Evolutionary conservation across 2,888 invertebrate genomes (phyloP).

Genomic region (Perizoma affinitatum): DNA sequence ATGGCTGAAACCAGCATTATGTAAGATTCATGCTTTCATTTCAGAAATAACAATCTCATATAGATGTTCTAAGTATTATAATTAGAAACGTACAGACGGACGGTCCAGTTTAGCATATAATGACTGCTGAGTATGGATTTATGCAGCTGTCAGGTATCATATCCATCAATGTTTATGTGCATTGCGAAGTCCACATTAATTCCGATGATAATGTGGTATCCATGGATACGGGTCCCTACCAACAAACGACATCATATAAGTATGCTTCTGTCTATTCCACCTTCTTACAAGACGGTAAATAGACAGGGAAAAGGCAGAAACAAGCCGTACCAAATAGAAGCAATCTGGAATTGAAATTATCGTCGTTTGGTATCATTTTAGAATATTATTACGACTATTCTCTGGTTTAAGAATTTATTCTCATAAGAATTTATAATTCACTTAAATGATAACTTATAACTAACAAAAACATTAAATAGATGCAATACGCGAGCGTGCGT

Average conservation of each 20-base stretch:
- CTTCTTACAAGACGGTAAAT: too few species aligned
- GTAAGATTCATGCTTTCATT: conserved; percentile 26
- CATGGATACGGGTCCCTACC: neutral
- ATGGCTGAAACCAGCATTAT: conserved; percentile 21
- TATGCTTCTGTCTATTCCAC: too few species aligned
- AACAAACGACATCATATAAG: neutral
- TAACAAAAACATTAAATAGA: too few species aligned
- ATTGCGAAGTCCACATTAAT: conserved; percentile 2
- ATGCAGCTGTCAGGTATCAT: conserved; percentile 17
- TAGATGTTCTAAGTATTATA: conserved; percentile 23
- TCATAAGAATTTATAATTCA: too few species aligned
- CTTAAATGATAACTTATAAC: too few species aligned
- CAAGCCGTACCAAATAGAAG: too few species aligned
- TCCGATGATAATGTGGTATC: conserved; percentile 3
- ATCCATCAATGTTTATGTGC: conserved; percentile 25
- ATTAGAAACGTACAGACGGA: conserved; percentile 23
- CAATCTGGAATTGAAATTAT: too few species aligned
- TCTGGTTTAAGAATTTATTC: too few species aligned
- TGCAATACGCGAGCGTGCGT: too few species aligned
- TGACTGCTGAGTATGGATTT: conserved; percentile 25
- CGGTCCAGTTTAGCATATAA: conserved; percentile 26
- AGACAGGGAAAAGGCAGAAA: too few species aligned
- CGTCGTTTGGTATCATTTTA: too few species aligned
- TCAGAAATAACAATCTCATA: conserved; percentile 21
- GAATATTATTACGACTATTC: too few species aligned